Evolutionary conservation across 1,140 invertebrate genomes (phyloP), one percentile per base, ranked within the genome.

Genomic region (Meloidogyne floridensis): DNA sequence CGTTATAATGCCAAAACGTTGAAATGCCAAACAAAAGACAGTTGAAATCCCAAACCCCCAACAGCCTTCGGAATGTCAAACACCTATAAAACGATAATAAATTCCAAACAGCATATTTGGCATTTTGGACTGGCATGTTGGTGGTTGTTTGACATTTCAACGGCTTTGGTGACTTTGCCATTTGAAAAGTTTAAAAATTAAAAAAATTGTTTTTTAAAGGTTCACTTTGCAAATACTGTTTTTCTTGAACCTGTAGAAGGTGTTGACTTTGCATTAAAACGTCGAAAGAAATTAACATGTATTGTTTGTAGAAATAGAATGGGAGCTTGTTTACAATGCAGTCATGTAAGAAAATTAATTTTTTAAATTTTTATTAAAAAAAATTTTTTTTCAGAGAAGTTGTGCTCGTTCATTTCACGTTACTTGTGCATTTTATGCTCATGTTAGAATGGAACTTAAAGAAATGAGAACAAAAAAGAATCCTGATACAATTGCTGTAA

Each of bases 251-350:
- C 97, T 5, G 96, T 99, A 85, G 93, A 98, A 91, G 96, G 95
- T 79, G 95, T 98, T 85, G 94, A 96, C 90, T 95, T 94, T 84
- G 98, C 99, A 87, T 96, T 96, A 2, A 92, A 95, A 13, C 96
- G 96, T 0, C 92, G 97, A 15, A 98, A 96, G 95, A 95, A 95
- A 87, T 92, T 99, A 1, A 94, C 94, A 2, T 99, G 97, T 89
- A 98, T 95, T 88, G 95, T 99, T 76, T 99, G 97, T 91, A 98
- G 97, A 90, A 94, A 97, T 89, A 93, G 95, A 77, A 93, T 94
- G 0, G 97, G 97, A 0, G 97, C 97, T 2, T 99, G 97, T 88
- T 98, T 99, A 84, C 97, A 99, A 91, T 99, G 97, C 59, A 85
- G 84, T 69, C 81, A 84, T 59, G 84, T 85, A 56, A 32, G 32